A percentile compares a stretch with the other conserved stretches of the same genome.
phyloP scores from a whole-genome alignment of 2,888 invertebrate species.

The Tineola bisselliella region DNA sequence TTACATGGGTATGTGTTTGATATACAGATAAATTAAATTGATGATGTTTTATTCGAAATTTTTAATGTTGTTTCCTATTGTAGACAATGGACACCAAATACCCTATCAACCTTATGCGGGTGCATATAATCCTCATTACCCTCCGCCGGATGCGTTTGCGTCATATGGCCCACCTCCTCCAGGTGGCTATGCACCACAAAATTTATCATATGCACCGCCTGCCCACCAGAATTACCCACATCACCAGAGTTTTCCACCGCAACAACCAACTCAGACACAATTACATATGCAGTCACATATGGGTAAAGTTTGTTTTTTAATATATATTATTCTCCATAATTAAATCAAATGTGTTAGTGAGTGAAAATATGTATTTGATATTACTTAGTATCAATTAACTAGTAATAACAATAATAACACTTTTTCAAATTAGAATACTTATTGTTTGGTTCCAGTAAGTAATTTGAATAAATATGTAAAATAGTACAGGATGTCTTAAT shows the following conservation, averaged over 20 bases:
- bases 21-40: not conserved
- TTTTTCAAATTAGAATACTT: too few relatives aligned
- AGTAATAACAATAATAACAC: too few relatives aligned
- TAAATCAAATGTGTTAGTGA: too few relatives aligned
- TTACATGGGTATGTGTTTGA: slow-evolving; percentile 52
- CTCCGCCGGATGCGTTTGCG: slow-evolving; percentile 59
- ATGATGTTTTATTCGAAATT: not conserved
- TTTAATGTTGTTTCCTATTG: slow-evolving; percentile 22
- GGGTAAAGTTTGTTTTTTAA: slow-evolving; percentile 33
- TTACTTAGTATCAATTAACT: too few relatives aligned
- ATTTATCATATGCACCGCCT: slow-evolving; percentile 59
- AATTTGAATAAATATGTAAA: too few relatives aligned
- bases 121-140: slow-evolving; percentile 63
- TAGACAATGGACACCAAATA: slow-evolving; percentile 65
- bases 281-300: slow-evolving; percentile 61
- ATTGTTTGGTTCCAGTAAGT: too few relatives aligned
- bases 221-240: slow-evolving; percentile 64
- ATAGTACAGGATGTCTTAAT: too few relatives aligned
- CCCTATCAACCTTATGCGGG: slow-evolving; percentile 62
- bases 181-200: slow-evolving; percentile 58
- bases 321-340: not conserved
- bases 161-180: slow-evolving; percentile 60
- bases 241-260: slow-evolving; percentile 53
- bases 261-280: slow-evolving; percentile 52
- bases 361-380: too few relatives aligned